A percentile compares a stretch with the other conserved stretches of the same genome.
phyloP scores from a whole-genome alignment of 2,113 vertebrate species.

The Poeciliopsis retropinna region DNA sequence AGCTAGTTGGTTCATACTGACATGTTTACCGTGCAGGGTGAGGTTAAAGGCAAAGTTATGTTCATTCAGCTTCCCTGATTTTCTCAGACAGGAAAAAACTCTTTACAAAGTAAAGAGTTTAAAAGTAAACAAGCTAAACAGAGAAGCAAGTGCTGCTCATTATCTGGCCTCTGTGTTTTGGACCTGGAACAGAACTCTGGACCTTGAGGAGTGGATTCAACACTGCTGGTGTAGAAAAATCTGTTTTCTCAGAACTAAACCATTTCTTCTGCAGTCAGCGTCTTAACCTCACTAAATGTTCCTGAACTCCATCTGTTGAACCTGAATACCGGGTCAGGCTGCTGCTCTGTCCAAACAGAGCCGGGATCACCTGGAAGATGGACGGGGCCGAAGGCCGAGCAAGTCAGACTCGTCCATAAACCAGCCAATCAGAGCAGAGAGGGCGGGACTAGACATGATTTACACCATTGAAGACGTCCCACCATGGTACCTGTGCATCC shows the following conservation, averaged over 20 bases:
- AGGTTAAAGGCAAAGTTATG: too few relatives aligned
- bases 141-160: too few relatives aligned
- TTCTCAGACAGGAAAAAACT: too few relatives aligned
- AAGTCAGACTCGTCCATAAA: neutral
- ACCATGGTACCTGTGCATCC: constrained; percentile 94
- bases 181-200: too few relatives aligned
- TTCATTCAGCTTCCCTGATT: too few relatives aligned
- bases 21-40: too few relatives aligned
- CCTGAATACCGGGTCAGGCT: neutral
- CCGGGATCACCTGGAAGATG: constrained; percentile 10
- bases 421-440: constrained; percentile 8
- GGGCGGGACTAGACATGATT: constrained; percentile 85
- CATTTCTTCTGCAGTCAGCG: neutral
- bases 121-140: too few relatives aligned
- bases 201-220: too few relatives aligned
- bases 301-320: neutral
- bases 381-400: neutral
- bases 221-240: neutral
- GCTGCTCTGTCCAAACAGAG: constrained; percentile 44
- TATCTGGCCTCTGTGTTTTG: too few relatives aligned
- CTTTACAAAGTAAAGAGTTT: too few relatives aligned
- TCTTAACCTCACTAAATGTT: neutral
- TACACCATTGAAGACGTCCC: constrained; percentile 94
- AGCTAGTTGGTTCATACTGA: too few relatives aligned
- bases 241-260: neutral